phyloP scores from a whole-genome alignment of 2,888 invertebrate species.

The Temnothorax rugatulus region DNA sequence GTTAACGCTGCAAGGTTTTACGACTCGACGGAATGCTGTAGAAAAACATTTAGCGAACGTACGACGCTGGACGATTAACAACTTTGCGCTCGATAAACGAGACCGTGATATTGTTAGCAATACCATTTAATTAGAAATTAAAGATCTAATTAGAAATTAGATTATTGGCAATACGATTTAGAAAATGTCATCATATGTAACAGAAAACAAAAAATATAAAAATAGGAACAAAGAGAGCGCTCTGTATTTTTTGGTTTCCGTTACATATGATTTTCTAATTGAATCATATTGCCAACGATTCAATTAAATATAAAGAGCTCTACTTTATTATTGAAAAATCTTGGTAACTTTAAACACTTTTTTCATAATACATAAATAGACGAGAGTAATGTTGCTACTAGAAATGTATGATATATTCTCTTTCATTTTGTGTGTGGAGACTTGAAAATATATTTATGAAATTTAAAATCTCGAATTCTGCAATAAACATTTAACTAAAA shows the following conservation, averaged over 20 bases:
- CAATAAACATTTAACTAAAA: background rate
- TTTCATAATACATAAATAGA: background rate
- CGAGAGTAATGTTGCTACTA: background rate
- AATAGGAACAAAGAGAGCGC: too few relatives aligned
- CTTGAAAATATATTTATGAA: background rate
- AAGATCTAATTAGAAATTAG: too few relatives aligned
- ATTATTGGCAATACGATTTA: too few relatives aligned
- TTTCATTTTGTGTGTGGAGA: background rate
- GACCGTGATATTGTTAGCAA: background rate
- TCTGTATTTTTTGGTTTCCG: background rate
- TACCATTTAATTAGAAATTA: too few relatives aligned
- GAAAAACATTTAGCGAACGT: constrained; percentile 12
- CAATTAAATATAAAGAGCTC: background rate
- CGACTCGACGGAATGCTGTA: constrained; percentile 3
- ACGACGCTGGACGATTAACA: background rate
- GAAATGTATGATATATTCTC: background rate
- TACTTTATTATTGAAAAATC: background rate
- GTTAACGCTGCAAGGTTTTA: constrained; percentile 3
- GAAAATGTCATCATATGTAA: too few relatives aligned
- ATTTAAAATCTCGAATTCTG: background rate
- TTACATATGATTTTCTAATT: background rate
- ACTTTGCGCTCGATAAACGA: background rate
- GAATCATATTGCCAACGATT: background rate
- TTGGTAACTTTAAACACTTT: background rate
- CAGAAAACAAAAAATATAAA: too few relatives aligned